Base-by-base conservation (phyloP, 2,797 vertebrate species). In the Macropus fuliginosus region DNA sequence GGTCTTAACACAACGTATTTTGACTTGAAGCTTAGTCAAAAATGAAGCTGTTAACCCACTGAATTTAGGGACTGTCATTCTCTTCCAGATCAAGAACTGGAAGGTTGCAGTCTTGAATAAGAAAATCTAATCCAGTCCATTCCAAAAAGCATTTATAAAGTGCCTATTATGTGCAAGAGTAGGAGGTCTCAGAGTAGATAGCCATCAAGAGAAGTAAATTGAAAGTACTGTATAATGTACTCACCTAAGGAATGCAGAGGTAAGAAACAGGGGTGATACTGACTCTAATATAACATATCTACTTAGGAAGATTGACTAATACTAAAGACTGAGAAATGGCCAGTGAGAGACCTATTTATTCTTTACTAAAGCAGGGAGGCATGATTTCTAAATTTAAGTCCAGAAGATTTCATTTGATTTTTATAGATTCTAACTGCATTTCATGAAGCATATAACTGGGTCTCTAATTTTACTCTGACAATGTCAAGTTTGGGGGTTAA, bases 21-120 rank as follows among this genome's bases (percentile, higher is more conserved):
- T 24, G 93, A 29, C 93, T 97, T 95, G 89, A 95, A 97, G 89
- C 57, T 92, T 52, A 97, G 27, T 81, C 24, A 27, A 55, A 91
- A 91, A 55, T 4, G 91, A 93, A 93, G 94, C 96, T 91, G 34
- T 87, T 0, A 89, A 95, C 5, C 8, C 56, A 3, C 29, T 18
- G 91, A 89, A 24, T 50, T 5, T 56, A 89, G 34, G 54, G 57
- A 28, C 81, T 95, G 54, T 93, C 21, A 97, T 89, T 87, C 54
- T 54, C 50, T 91, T 92, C 50, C 46, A 1, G 31, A n/a, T 94
- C 31, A 52, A 5, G 4, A 91, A 87, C 92, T 91, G 31, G 18
- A 92, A 96, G 59, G 56, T 12, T 94, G 11, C 90, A 95, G 28
- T 0, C 0, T 34, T 31, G 1, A 91, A 94, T 18, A 93, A 56